Base-by-base conservation (phyloP, 2,113 vertebrate genomes). In the Epinephelus lanceolatus region DNA sequence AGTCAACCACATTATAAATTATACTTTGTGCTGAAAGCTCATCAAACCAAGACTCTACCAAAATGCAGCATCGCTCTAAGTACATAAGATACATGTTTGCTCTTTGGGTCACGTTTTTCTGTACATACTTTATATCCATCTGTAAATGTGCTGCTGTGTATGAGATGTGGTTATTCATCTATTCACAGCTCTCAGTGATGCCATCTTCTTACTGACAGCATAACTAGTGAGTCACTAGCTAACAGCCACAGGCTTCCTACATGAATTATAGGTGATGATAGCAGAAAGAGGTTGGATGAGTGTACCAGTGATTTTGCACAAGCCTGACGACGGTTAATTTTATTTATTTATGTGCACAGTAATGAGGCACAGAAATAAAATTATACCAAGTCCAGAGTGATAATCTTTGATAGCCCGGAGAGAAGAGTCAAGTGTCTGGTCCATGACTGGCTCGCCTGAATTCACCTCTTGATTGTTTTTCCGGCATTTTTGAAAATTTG, bases 171-270 rank as follows among this genome's bases (percentile, higher is more conserved):
- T 85, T 80, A 77, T 59, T 89, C 79, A 84, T 78, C 47, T 60
- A 14, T 74, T 81, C 47, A 5, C 55, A 71, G 77, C 83, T 66
- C 71, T 51, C 18, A 42, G 63, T 75, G 79, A 89, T 71, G 79
- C 40, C 63, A 11, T 83, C 56, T 8, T 80, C 40, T 68, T 2
- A 17, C 71, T 30, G 76, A 17, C 63, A 57, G 57, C 56, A 69
- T 2, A 69, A 70, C 59, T 62, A n/a, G 71, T 88, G 86, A 88
- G 33, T 91, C 86, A 84, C 9, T 0, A 45, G 63, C 65, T 0
- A 19, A 33, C 84, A 72, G 84, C 67, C 68, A 0, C 9, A 0
- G 53, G 70, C 70, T 72, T 85, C 80, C 87, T 67, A 42, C 84
- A n/a, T 74, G 59, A 77, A 52, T 73, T 49, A 57, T 47, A 70